Base-by-base conservation (phyloP, 1,140 invertebrate species). In the Cydia amplana region DNA sequence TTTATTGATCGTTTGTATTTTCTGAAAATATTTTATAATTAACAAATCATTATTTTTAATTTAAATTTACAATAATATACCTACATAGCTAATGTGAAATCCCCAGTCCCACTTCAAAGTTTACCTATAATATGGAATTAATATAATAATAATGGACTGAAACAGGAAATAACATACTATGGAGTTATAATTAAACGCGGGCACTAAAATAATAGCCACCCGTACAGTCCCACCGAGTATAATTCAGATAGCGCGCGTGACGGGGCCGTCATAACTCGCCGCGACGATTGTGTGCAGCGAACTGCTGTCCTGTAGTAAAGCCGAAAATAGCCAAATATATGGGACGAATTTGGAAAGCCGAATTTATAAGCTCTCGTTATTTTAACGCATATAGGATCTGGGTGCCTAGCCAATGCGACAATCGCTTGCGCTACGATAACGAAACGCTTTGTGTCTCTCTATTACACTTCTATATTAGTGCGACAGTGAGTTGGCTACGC, bases 211-310 rank as follows among this genome's bases (percentile, higher is more conserved):
- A 43, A 36, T 18, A 70, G n/a, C n/a, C 14, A 36, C 16, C 65
- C 65, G 65, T 70, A 36, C 18, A 32, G 16, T 70, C 32, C 65
- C 32, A 70, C 65, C 16, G n/a, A 18, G 65, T 40, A 70, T 70
- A 70, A 70, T 70, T 70, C 65, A 70, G 65, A 70, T 70, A 70
- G 65, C 65, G 16, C 4, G 23, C 65, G 65, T 70, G 32, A 70
- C 28, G 65, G 28, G 32, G 65, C 16, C 65, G 65, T 70, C 65
- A 70, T 70, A 70, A 70, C 65, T 70, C 65, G 23, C 64, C 64
- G n/a, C 32, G 32, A 70, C 32, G 65, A 70, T 36, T 70, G 65
- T 70, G 64, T 67, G 32, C 32, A 70, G n/a, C 65, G 32, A 36
- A 32, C 63, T 65, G 23, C 12, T 65, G 64, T 36, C 65, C 55